Percentiles rank a stretch among this genome's conserved stretches.
These are phyloP conservation scores for Lathronympha strigana DNA, from an alignment of 2,888 invertebrate genomes.

Conservation along the genomic window DNA sequence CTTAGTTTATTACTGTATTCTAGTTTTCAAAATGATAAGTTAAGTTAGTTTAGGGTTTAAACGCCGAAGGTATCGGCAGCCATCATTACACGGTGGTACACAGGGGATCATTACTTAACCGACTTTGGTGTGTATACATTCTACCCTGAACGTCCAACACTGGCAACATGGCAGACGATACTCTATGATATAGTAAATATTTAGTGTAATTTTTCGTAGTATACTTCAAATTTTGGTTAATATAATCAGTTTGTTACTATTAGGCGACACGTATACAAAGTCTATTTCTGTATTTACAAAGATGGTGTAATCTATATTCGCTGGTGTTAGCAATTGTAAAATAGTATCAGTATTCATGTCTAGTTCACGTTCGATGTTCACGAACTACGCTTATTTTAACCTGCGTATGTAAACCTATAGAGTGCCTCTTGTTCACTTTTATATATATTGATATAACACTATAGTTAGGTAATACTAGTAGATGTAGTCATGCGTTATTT, in stretches of 20 bases:
- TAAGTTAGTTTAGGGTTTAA: too few species aligned
- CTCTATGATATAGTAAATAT: constrained; percentile 71
- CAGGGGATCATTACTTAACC: too few species aligned
- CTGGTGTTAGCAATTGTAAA: constrained; percentile 58
- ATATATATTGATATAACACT: constrained; percentile 82
- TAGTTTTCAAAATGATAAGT: too few species aligned
- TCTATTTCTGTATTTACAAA: constrained; percentile 50
- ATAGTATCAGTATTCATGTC: constrained; percentile 61
- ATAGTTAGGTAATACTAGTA: constrained; percentile 70
- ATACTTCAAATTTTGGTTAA: constrained; percentile 51
- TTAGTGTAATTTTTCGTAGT: constrained; percentile 71
- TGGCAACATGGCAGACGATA: constrained; percentile 82
- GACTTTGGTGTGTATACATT: too few species aligned
- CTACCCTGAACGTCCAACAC: too few species aligned
- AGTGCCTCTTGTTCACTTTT: constrained; percentile 85
- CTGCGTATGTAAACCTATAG: constrained; percentile 83
- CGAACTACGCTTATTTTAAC: constrained; percentile 80
- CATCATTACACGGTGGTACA: too few species aligned
- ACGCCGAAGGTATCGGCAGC: too few species aligned
- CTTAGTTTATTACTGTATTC: too few species aligned
- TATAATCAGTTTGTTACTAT: constrained; percentile 51
- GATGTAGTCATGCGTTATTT: constrained; percentile 61
- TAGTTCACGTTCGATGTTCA: constrained; percentile 73
- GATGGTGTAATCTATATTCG: constrained; percentile 53
- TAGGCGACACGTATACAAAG: constrained; percentile 51